Evolutionary conservation across 2,797 vertebrate genomes (phyloP).

Genomic region (Margarornis squamiger): DNA sequence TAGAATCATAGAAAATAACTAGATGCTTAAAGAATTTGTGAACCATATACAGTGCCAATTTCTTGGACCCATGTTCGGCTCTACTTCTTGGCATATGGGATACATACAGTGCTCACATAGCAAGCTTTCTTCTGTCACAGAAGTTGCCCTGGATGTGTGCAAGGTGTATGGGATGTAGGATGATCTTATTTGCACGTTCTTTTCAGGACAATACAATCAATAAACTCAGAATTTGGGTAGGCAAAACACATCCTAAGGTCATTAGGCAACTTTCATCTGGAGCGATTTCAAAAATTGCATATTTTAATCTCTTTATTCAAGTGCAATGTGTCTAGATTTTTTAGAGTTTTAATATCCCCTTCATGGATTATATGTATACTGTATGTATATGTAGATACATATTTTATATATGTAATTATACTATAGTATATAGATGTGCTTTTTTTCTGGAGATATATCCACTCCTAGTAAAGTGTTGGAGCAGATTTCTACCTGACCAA

Average conservation of each 20-base stretch:
- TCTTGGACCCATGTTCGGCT: not conserved
- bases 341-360: not conserved
- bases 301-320: not conserved
- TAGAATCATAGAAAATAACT: not conserved
- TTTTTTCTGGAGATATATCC: not conserved
- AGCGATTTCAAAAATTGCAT: fast-evolving
- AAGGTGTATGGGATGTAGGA: not conserved
- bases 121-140: not conserved
- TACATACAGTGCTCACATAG: not conserved
- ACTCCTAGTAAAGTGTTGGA: not conserved
- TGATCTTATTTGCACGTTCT: not conserved
- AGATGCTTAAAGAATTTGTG: not conserved
- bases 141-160: not conserved
- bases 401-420: no score
- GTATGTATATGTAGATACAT: not conserved
- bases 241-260: not conserved
- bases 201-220: not conserved
- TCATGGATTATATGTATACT: not conserved
- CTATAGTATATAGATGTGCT: not conserved
- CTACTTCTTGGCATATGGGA: not conserved
- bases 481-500: not conserved
- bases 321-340: not conserved
- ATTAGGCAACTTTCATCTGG: not conserved
- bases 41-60: not conserved
- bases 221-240: not conserved